Base-by-base conservation (phyloP, 2,113 vertebrate species). In the Mastomys coucha region DNA sequence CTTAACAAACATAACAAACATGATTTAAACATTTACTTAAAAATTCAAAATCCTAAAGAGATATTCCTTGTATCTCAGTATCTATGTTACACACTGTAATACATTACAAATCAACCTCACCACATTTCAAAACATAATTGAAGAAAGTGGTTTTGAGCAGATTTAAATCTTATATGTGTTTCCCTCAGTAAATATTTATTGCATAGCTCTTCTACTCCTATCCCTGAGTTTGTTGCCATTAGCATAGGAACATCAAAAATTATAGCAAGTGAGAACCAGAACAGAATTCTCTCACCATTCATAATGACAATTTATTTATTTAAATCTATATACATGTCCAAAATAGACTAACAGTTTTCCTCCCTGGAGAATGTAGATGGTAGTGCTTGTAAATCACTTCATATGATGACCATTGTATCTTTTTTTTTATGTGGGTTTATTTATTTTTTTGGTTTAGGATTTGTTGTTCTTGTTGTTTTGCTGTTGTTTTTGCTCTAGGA, bases 251-350 rank as follows among this genome's bases (percentile, higher is more conserved):
- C 88, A 92, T 19, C 2, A 19, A n/a, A 93, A 81, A 36, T 22
- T 60, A 17, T 14, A 75, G 11, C 88, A 36, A 51, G 10, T 14
- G 96, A 85, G 88, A 51, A 22, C 91, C 67, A 88, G 60, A 94
- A 91, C 49, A 22, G 17, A 93, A 91, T n/a, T 93, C 16, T 77
- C 75, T 91, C 33, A 73, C 65, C 87, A 45, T 22, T 91, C 81
- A 49, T 65, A 42, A 86, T 67, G 33, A 67, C 69, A 28, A 94
- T 87, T 33, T 53, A 94, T 87, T 20, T 51, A 88, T 70, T 91
- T 84, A 88, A 90, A 91, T 72, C 45, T 77, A 94, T 90, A 94
- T 84, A 42, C 14, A 67, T 49, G 28, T 20, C 60, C 42, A 94
- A 12, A 81, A 33, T 65, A 36, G 39, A 89, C n/a, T 80, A 91